Evolutionary conservation across 1,140 invertebrate species (phyloP).

Genomic region (Sycophila sp.): DNA sequence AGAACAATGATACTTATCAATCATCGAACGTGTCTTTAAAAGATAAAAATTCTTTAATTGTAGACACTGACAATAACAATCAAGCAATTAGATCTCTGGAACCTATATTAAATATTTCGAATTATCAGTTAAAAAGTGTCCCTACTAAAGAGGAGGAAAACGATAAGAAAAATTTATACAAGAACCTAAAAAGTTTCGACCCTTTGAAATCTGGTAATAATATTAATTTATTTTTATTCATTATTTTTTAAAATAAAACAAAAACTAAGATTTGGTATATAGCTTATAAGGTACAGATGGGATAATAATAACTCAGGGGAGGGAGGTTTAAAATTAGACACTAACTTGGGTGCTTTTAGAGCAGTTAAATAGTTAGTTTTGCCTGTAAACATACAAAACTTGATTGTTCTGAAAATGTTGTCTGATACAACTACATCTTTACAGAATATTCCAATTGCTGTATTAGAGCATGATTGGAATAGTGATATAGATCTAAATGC

Average conservation of each 20-base stretch:
- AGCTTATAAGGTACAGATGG: conserved; percentile 20
- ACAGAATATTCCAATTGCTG: conserved; percentile 61
- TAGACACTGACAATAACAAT: conserved; percentile 34
- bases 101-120: background rate
- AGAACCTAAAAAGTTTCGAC: conserved; percentile 22
- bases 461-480: conserved; percentile 62
- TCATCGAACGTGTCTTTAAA: conserved; percentile 10
- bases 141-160: background rate
- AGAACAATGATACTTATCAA: background rate
- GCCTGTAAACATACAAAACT: conserved; percentile 8
- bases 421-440: conserved; percentile 57
- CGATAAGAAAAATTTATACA: conserved; percentile 26
- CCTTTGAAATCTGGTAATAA: conserved; percentile 26
- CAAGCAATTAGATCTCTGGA: background rate
- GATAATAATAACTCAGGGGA: conserved; percentile 57
- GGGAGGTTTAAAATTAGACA: conserved; percentile 58
- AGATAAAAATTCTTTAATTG: background rate
- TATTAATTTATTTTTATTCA: background rate
- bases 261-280: too few relatives aligned
- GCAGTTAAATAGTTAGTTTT: too few relatives aligned
- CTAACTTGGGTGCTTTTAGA: conserved; percentile 21
- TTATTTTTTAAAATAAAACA: too few relatives aligned
- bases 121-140: background rate
- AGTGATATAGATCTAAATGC: conserved; percentile 57
- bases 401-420: conserved; percentile 45